Base-by-base conservation (phyloP, 2,797 vertebrate genomes). In the Phyllotis vaccarum region DNA sequence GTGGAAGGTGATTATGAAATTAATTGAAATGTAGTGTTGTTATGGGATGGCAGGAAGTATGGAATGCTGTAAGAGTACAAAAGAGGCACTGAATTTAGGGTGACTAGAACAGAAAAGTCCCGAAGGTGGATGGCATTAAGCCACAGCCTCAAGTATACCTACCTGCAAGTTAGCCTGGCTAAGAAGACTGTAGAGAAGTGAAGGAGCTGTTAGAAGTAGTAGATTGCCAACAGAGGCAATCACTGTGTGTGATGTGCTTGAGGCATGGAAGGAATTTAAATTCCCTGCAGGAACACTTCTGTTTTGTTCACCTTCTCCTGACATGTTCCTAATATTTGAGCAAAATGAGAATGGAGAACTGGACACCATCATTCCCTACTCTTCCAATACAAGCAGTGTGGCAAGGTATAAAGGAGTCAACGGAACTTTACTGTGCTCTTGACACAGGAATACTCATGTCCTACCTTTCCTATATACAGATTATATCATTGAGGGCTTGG, bases 401-500 rank as follows among this genome's bases (percentile, higher is more conserved):
- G 6, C 17, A 86, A 91, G 70, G 80, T 90, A 21, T 46, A 88
- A 89, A 88, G 17, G 62, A n/a, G 76, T 40, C 31, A 52, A 3
- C 16, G 22, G 54, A 46, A 94, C 37, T 91, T 58, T 7, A 72
- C 6, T 66, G 34, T 86, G 52, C 27, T 46, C 58, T 88, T 79
- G 72, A 49, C 94, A 95, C 49, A 92, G 31, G 37, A 95, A 58
- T 64, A 92, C 29, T 12, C 64, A 31, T 31, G 49, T 70, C 27
- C 64, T 85, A 29, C 24, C 60, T 78, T 89, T 79, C 24, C 22
- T 62, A 87, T 16, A 86, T 34, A 72, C 88, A 93, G 62, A 52
- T 85, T 75, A 91, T 54, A 68, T 89, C 82, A 66, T 49, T 21
- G 81, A 68, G 62, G 60, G 21, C 19, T 68, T 68, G 62, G 62